Base-by-base conservation (phyloP, 2,113 vertebrate genomes). In the Scytalopus superciliaris region DNA sequence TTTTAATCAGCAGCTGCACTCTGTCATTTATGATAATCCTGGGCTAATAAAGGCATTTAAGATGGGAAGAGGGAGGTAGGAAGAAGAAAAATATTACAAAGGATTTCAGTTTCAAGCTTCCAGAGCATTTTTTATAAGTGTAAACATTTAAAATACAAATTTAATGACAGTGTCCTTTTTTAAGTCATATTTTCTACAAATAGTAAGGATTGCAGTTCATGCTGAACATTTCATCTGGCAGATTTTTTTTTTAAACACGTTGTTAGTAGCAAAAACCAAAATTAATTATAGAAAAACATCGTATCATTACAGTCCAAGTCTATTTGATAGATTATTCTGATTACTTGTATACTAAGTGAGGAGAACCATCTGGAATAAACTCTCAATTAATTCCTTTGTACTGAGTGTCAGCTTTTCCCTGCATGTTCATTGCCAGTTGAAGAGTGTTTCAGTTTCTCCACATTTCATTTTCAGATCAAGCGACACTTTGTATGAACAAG, bases 321-420 rank as follows among this genome's bases (percentile, higher is more conserved):
- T 98, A 97, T 97, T 98, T 98, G 96, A 94, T 97, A 98, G 97
- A 93, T 97, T 95, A 98, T 98, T 98, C 97, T 98, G 95, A 96
- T 94, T 95, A 97, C 96, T 97, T 98, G 98, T 98, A 95, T 97
- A 93, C 94, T 92, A 91, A 97, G 97, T 96, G 96, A 97, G 96
- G 97, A 98, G 94, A 98, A 98, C 92, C 97, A 97, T 97, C 97
- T 98, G 98, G 98, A 98, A 98, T 98, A 98, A 98, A 98, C 97
- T 97, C 97, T 97, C 96, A 96, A 97, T 98, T 97, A 97, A 97
- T 98, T 98, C 95, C 97, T 98, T 97, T 97, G 95, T 97, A 95
- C 73, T 96, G 97, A 94, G 94, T 98, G 96, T 98, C 97, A 97
- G 84, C 96, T 97, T 97, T 95, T 90, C 96, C 97, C 97, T 97